Conservation (phyloP, 2,888 invertebrate genomes). For the Quadroppia sp. region DNA sequence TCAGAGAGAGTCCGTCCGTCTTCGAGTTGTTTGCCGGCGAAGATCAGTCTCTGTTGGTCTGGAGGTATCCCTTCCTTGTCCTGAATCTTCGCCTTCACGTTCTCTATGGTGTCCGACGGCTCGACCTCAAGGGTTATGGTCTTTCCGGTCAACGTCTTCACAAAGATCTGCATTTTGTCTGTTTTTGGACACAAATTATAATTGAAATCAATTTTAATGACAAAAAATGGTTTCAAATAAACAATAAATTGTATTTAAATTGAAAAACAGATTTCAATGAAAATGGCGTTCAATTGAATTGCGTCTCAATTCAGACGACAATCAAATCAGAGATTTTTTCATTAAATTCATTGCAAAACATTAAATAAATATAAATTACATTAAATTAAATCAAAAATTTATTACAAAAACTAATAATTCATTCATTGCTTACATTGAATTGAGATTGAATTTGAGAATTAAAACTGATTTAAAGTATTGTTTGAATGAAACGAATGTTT, state of each 20-base stretch:
- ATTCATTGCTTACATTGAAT: not conserved
- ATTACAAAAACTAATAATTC: no score
- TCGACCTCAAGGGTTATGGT: no score
- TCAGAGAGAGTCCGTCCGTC: no score
- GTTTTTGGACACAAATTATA: not conserved
- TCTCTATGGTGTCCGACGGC: no score
- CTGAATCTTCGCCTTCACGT: no score
- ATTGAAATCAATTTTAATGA: not conserved
- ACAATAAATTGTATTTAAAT: not conserved
- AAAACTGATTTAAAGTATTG: not conserved
- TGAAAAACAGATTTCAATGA: not conserved
- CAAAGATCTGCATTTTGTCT: conserved; percentile 84
- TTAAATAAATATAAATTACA: not conserved
- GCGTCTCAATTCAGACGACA: no score
- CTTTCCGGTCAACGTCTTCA: conserved; percentile 88
- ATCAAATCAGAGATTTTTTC: no score
- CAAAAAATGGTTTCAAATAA: not conserved
- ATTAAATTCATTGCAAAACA: not conserved
- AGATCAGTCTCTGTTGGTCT: no score
- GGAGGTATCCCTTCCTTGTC: no score
- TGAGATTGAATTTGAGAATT: not conserved
- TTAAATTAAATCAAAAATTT: no score
- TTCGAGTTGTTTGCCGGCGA: no score
- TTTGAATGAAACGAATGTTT: no score
- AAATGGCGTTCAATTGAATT: not conserved